Base-by-base conservation (phyloP, 35 echinoderm and acorn worm species). In the Strongylocentrotus purpuratus region DNA sequence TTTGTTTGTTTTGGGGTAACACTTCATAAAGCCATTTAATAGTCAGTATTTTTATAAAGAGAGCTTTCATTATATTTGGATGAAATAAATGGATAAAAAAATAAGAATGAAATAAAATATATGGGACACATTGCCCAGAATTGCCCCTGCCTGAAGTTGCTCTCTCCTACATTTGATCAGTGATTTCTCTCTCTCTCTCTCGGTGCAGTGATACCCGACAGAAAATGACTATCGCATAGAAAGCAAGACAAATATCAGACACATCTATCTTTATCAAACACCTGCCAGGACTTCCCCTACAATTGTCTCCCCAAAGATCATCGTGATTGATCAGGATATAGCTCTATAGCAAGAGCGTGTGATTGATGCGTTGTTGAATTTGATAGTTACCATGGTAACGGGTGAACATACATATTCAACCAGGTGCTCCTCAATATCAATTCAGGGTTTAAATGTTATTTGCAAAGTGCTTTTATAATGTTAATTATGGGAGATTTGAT, bases 341-440 rank as follows among this genome's bases (percentile, higher is more conserved):
- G 65, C 3, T 78, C 65, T n/a, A 78, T 78, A 28, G 65, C 65
- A 78, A 22, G 22, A 78, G 20, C 8, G 65, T 78, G 65, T 78
- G 65, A 78, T 78, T 78, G 65, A 78, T 78, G 65, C 25, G 65
- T 78, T 78, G 65, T 78, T 78, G 65, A 78, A 78, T 78, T 28
- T 28, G 22, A 78, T 78, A 22, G 65, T 78, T 28, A 78, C 65
- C 65, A 78, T 78, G 65, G 65, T 22, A 78, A 78, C 65, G 8
- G 20, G 28, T 78, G 65, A 78, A 78, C 22, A n/a, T 22, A 1
- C 20, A 22, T 41, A 41, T 78, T 78, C 28, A 78, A 28, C 65
- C 65, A 78, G 65, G 65, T 78, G 65, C 65, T 78, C 65, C n/a
- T 78, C 65, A n/a, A n/a, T 78, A 78, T 78, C 65, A 78, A n/a